phyloP scores from a whole-genome alignment of 1,140 invertebrate genomes.

The Ceratina australensis region DNA sequence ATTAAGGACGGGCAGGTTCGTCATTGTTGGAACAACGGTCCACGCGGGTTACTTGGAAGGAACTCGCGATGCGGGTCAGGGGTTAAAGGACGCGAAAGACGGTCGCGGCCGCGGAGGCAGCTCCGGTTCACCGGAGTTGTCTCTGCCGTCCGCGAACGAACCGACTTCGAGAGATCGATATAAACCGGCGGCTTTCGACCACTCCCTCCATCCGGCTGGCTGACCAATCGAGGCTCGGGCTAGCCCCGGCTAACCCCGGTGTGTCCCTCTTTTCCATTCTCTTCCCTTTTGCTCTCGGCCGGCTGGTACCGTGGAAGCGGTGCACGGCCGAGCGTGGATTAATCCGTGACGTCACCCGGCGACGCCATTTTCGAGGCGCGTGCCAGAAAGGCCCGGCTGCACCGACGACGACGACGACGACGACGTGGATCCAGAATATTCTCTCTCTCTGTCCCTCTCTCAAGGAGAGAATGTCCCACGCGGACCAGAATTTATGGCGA shows the following conservation, averaged over 20 bases:
- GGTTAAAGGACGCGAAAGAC: slow-evolving; percentile 41
- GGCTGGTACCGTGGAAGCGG: slow-evolving; percentile 16
- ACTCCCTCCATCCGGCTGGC: slow-evolving; percentile 73
- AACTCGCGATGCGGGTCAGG: background rate
- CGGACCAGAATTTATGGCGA: slow-evolving; percentile 47
- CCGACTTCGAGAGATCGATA: slow-evolving; percentile 74
- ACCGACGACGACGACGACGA: slow-evolving; percentile 20
- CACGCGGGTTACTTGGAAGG: background rate
- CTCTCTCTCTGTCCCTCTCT: slow-evolving; percentile 24
- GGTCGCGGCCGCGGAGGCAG: slow-evolving; percentile 48
- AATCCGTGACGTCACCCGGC: slow-evolving; percentile 72
- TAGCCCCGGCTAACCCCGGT: slow-evolving; percentile 71
- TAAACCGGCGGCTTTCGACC: slow-evolving; percentile 72
- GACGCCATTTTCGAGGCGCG: slow-evolving; percentile 78
- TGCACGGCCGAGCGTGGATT: slow-evolving; percentile 61
- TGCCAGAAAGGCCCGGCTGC: slow-evolving; percentile 67
- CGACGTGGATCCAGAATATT: slow-evolving; percentile 48
- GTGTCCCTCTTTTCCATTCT: slow-evolving; percentile 67
- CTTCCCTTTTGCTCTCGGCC: slow-evolving; percentile 59
- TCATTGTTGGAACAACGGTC: background rate
- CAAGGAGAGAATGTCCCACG: slow-evolving; percentile 52
- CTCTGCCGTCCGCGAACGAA: slow-evolving; percentile 40
- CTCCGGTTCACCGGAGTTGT: slow-evolving; percentile 47
- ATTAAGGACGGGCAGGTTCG: background rate
- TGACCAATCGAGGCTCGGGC: slow-evolving; percentile 76